These are phyloP conservation scores for Eupleurogrammus muticus DNA, from an alignment of 2,797 vertebrate genomes.

Conservation along the genomic window DNA sequence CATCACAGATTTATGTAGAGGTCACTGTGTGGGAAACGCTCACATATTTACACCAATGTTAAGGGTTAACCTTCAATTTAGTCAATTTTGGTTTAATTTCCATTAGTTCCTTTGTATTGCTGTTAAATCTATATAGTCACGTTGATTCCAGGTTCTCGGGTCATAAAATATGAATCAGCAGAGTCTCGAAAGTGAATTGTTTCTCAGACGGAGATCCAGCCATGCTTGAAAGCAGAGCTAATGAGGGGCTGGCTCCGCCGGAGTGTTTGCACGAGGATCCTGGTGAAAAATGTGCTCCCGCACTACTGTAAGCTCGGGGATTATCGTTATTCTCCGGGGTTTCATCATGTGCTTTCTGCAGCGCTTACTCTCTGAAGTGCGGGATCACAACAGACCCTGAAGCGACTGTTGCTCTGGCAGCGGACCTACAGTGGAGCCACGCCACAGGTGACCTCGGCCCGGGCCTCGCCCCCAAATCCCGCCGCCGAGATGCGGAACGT, in stretches of 20 bases:
- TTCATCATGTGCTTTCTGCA: conserved; percentile 63
- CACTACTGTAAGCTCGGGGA: conserved; percentile 63
- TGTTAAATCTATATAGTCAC: too few relatives aligned
- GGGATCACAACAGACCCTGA: conserved; percentile 37
- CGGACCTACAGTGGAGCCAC: conserved; percentile 3
- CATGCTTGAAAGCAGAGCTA: conserved; percentile 58
- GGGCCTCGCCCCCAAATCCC: conserved; percentile 1
- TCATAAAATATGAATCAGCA: conserved; percentile 26
- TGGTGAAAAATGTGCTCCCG: conserved; percentile 59
- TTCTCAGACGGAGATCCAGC: conserved; percentile 25
- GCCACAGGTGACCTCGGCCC: background rate
- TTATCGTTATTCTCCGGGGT: conserved; percentile 71
- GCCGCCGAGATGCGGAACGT: conserved; percentile 3
- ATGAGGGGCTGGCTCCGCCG: conserved; percentile 55
- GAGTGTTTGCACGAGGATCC: conserved; percentile 64
- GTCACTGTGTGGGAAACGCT: too few relatives aligned
- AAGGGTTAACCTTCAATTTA: too few relatives aligned
- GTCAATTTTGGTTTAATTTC: too few relatives aligned
- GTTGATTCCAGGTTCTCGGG: too few relatives aligned
- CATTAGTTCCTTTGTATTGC: too few relatives aligned
- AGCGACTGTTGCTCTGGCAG: conserved; percentile 30
- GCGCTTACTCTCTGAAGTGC: conserved; percentile 46
- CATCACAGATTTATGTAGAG: too few relatives aligned
- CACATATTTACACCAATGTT: too few relatives aligned
- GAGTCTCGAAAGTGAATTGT: conserved; percentile 20